Evolutionary conservation across 2,113 vertebrate species (phyloP), one percentile per base, ranked within the genome.

Genomic region (Progne subis): DNA sequence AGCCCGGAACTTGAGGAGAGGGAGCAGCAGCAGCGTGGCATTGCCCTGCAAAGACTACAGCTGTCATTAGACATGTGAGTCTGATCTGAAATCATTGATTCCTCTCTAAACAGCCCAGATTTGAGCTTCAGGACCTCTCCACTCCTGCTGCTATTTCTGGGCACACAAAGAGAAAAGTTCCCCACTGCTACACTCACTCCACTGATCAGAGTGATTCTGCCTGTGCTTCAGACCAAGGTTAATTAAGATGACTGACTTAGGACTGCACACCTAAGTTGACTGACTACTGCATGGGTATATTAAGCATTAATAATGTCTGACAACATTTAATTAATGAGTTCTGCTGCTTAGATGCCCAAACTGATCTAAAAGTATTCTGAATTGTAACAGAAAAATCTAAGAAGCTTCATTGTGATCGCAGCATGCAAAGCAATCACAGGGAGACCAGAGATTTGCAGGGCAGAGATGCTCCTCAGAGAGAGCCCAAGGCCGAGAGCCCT

Each of bases 311-410:
- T 93, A 95, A 82, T 68, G 26, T 64, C 79, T 88, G 69, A 81
- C 88, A 86, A 65, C 59, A 47, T 76, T 91, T 92, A 84, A 94
- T 92, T 88, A 84, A 90, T 95, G 83, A 92, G 68, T 67, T 63
- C 41, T 88, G 88, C 50, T 74, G 68, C 71, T 82, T 70, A 93
- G 43, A 90, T 90, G 46, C 39, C 86, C 9, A 18, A 86, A 95
- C 68, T 86, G 75, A 72, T 55, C 74, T 71, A 32, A 61, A 82
- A 76, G n/a, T 65, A 68, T 67, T 81, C 39, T 86, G 67, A 90
- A 80, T 32, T 3, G 9, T n/a, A 61, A 88, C 1, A 56, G 71
- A 89, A 82, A 96, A 90, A 86, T 74, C 43, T 64, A 80, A 83
- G 46, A 67, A 86, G 43, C 76, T 90, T 92, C 61, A 37, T 37